Conservation (phyloP, 2,888 invertebrate genomes). For the Amphipyra tragopoginis region DNA sequence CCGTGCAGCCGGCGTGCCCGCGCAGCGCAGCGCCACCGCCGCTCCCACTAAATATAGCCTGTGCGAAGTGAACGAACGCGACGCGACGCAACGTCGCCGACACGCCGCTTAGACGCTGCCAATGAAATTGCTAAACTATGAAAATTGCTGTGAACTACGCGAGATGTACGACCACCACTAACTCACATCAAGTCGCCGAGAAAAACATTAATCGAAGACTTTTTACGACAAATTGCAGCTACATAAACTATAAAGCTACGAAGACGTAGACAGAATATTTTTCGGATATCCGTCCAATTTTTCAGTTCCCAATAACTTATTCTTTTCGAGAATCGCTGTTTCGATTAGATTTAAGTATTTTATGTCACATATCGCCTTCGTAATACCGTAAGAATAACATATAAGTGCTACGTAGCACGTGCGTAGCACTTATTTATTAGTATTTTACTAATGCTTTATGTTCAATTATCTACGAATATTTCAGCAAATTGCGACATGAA, state of each 20-base stretch:
- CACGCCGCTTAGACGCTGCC: slow-evolving; percentile 54
- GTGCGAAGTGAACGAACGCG: slow-evolving; percentile 85
- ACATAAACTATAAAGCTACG: slow-evolving; percentile 19
- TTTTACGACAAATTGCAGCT: slow-evolving; percentile 29
- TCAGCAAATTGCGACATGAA: slow-evolving; percentile 11
- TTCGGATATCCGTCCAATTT: neutral
- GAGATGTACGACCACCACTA: slow-evolving; percentile 25
- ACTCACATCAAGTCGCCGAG: slow-evolving; percentile 25
- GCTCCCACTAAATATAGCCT: slow-evolving; percentile 87
- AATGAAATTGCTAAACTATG: slow-evolving; percentile 59
- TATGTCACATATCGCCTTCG: neutral
- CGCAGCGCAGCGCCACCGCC: slow-evolving; percentile 57
- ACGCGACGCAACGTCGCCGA: slow-evolving; percentile 57
- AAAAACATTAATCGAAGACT: slow-evolving; percentile 37
- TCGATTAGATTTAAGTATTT: neutral
- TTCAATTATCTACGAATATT: slow-evolving; percentile 2
- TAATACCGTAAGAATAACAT: neutral
- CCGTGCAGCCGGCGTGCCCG: slow-evolving; percentile 75
- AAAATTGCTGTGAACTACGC: slow-evolving; percentile 42
- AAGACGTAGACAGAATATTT: slow-evolving; percentile 9
- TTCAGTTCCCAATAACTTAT: neutral
- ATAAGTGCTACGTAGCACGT: slow-evolving; percentile 38
- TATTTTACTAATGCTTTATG: neutral
- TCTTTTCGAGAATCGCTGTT: neutral
- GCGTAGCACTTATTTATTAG: slow-evolving; percentile 17